These are phyloP conservation scores for Calosoma granatense DNA, from an alignment of 1,140 invertebrate genomes.

Conservation along the genomic window DNA sequence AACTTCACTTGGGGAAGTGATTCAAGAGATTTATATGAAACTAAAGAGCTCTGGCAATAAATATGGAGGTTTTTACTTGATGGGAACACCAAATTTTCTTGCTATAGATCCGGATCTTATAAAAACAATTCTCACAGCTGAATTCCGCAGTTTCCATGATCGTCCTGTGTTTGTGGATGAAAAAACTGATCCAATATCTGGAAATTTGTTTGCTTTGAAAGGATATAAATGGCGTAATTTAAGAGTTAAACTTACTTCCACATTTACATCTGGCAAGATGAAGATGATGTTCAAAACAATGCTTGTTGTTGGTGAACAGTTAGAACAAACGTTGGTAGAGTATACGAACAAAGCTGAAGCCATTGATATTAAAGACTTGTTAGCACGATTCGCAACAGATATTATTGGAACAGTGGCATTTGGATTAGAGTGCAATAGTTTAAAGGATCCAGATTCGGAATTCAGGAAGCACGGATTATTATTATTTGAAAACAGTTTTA, in stretches of 20 bases:
- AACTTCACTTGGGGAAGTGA: background rate
- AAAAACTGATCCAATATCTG: conserved; percentile 36
- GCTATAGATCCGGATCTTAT: conserved; percentile 38
- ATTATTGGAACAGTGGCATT: conserved; percentile 39
- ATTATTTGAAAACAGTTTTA: background rate
- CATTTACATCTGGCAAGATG: conserved; percentile 41
- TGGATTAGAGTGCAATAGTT: conserved; percentile 36
- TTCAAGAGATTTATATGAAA: background rate
- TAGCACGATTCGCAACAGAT: conserved; percentile 36
- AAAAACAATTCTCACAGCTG: conserved; percentile 36
- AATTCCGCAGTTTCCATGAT: conserved; percentile 39
- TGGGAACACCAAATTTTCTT: background rate
- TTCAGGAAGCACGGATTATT: conserved; percentile 23
- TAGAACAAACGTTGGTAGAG: conserved; percentile 19
- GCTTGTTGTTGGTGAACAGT: background rate
- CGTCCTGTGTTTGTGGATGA: conserved; percentile 32
- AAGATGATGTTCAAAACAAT: conserved; percentile 34
- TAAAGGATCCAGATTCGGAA: conserved; percentile 29
- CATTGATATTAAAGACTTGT: conserved; percentile 30
- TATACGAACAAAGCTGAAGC: conserved; percentile 9
- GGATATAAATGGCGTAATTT: conserved; percentile 38
- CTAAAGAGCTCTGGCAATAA: background rate
- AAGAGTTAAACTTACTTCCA: conserved; percentile 36
- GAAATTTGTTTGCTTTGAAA: conserved; percentile 35
- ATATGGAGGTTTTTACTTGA: background rate